phyloP scores from a whole-genome alignment of 2,888 invertebrate species.

The Meteorus colon region DNA sequence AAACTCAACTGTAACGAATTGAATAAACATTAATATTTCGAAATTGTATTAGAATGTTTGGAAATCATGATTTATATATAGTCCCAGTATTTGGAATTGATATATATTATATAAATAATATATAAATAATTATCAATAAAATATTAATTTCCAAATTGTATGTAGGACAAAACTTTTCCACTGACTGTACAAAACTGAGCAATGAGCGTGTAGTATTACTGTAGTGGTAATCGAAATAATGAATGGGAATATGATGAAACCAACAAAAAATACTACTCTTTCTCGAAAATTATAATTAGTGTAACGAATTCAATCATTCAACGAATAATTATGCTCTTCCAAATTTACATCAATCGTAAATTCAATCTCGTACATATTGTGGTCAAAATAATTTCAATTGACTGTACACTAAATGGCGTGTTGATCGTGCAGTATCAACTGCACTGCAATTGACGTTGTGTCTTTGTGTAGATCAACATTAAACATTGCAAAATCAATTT shows the following conservation, averaged over 20 bases:
- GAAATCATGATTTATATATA: no score
- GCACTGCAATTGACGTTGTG: constrained; percentile 59
- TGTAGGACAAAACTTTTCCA: neutral
- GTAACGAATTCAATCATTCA: neutral
- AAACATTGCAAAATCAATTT: neutral
- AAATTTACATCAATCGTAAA: neutral
- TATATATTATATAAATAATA: no score
- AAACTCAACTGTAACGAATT: no score
- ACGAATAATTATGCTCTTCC: neutral
- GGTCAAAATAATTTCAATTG: constrained; percentile 50
- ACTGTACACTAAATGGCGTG: constrained; percentile 50
- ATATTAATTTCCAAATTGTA: neutral
- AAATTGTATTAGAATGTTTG: no score
- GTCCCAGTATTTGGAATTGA: no score
- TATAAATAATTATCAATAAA: constrained; percentile 34
- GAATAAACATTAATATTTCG: no score
- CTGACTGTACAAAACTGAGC: neutral
- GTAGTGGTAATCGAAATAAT: neutral
- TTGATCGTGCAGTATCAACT: constrained; percentile 53
- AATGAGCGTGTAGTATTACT: neutral
- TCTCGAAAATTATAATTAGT: no score
- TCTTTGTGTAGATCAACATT: neutral
- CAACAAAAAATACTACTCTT: neutral
- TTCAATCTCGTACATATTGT: neutral
- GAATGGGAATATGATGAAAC: neutral